Evolutionary conservation across 2,888 invertebrate genomes (phyloP).

Genomic region (Baccha elongata): DNA sequence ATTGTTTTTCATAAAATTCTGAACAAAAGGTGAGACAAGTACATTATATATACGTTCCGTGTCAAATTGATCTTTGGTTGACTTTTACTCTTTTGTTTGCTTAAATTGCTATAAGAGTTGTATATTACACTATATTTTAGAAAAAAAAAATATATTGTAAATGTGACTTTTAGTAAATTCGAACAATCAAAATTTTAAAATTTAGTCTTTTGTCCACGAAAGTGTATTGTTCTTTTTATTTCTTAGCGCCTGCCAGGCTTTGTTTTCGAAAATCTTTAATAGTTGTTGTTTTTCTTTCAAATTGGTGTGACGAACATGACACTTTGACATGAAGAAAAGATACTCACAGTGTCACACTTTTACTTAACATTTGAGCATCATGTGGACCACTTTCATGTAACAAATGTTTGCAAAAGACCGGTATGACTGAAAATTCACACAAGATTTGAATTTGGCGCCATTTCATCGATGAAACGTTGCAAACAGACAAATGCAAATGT

Average conservation of each 20-base stretch:
- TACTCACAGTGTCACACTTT: too few relatives aligned
- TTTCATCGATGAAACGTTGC: too few relatives aligned
- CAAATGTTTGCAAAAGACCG: too few relatives aligned
- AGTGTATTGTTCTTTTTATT: slow-evolving; percentile 5
- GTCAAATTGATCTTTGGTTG: slow-evolving; percentile 23
- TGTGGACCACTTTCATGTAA: too few relatives aligned
- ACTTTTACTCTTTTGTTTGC: slow-evolving; percentile 34
- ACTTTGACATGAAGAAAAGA: too few relatives aligned
- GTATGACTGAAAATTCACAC: too few relatives aligned
- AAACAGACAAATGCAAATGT: too few relatives aligned
- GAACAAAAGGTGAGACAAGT: slow-evolving; percentile 46
- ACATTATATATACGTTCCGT: slow-evolving; percentile 8
- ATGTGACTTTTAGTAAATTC: neutral
- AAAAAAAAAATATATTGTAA: neutral
- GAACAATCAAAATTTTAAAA: neutral
- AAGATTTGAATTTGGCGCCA: too few relatives aligned
- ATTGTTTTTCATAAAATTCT: slow-evolving; percentile 28
- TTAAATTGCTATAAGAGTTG: slow-evolving; percentile 36
- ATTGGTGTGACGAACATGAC: neutral
- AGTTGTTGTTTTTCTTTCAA: neutral
- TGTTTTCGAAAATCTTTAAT: slow-evolving; percentile 37
- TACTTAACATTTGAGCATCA: too few relatives aligned
- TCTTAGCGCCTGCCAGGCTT: slow-evolving; percentile 46
- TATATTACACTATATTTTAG: slow-evolving; percentile 33
- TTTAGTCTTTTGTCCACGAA: slow-evolving; percentile 1